Percentiles rank a stretch among this genome's conserved stretches.
These are phyloP conservation scores for Altica lythri DNA, from an alignment of 2,888 invertebrate species.

Conservation along the genomic window DNA sequence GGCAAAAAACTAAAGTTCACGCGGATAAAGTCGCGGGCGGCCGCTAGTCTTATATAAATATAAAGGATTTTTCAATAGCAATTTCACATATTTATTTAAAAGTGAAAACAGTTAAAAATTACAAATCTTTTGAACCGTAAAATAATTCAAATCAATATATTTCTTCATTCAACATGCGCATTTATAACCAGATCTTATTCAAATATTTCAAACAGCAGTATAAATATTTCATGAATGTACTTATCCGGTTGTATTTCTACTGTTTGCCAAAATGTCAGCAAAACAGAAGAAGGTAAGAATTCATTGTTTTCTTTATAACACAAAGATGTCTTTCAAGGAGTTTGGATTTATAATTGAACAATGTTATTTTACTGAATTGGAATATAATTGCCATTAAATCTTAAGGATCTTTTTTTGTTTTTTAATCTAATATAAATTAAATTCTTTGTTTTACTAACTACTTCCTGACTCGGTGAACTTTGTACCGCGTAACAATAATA, in stretches of 20 bases:
- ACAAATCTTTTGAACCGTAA: not conserved
- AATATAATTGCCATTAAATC: too few relatives aligned
- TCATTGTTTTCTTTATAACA: slow-evolving; percentile 7
- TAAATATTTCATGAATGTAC: slow-evolving; percentile 21
- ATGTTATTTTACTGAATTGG: too few relatives aligned
- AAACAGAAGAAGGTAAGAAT: slow-evolving; percentile 10
- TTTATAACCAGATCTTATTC: slow-evolving; percentile 19
- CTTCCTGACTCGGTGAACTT: too few relatives aligned
- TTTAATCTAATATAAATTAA: too few relatives aligned
- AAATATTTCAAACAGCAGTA: slow-evolving; percentile 10
- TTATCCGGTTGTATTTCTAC: slow-evolving; percentile 10
- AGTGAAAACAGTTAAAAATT: too few relatives aligned
- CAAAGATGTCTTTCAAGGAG: not conserved
- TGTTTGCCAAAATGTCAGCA: slow-evolving; percentile 14
- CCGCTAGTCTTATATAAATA: too few relatives aligned
- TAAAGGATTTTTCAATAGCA: not conserved
- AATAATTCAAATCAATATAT: slow-evolving; percentile 5
- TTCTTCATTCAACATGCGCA: slow-evolving; percentile 19
- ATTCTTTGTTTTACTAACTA: too few relatives aligned
- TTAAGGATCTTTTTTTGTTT: too few relatives aligned
- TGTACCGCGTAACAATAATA: too few relatives aligned
- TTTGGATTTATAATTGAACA: slow-evolving; percentile 6
- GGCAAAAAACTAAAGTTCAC: too few relatives aligned
- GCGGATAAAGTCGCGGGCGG: too few relatives aligned
- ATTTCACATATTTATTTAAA: too few relatives aligned